Base-by-base conservation (phyloP, 2,888 invertebrate genomes). In the Kuschelorhynchus macadamiae region DNA sequence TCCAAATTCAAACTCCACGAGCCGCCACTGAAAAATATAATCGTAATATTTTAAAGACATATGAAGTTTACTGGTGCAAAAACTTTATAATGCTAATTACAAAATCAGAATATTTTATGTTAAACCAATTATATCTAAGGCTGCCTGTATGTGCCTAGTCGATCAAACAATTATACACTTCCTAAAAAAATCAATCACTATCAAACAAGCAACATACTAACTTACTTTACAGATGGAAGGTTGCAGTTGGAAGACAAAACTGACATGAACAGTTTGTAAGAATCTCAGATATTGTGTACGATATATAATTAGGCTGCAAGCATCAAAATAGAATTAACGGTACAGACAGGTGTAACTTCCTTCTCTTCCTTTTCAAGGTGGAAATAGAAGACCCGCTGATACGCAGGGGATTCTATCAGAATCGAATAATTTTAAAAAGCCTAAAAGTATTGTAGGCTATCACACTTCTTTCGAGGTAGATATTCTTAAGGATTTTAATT, bases 321-420 rank as follows among this genome's bases (percentile, higher is more conserved):
- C 16, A 50, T 52, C 39, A 20, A 52, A 42, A 25, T 42, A 41
- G 25, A 39, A 25, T 30, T 65, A 65, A 59, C 65, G 52, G 65
- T 57, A 65, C 32, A 65, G 49, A 55, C 67, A 67, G 67, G 61
- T 67, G 67, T 50, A 55, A 39, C 49, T 56, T 49, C 56, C 25
- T 61, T 39, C 25, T 55, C 42, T 61, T 66, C 60, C 50, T 50
- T 25, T 49, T 56, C 49, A 33, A 50, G 44, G 56, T 56, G 56
- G 61, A 56, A 61, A 67, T 67, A 61, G 66, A 41, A 39, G 50
- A 53, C 16, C 12, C 33, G 21, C 36, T 42, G 50, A 55, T 41
- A 49, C 33, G 56, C 16, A 63, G 47, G 41, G 49, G 49, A 57
- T 57, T 57, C 56, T 50, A 49, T 50, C 30, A 12, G 64, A 64